Evolutionary conservation across 2,797 vertebrate genomes (phyloP).

Genomic region (Rachycentron canadum): DNA sequence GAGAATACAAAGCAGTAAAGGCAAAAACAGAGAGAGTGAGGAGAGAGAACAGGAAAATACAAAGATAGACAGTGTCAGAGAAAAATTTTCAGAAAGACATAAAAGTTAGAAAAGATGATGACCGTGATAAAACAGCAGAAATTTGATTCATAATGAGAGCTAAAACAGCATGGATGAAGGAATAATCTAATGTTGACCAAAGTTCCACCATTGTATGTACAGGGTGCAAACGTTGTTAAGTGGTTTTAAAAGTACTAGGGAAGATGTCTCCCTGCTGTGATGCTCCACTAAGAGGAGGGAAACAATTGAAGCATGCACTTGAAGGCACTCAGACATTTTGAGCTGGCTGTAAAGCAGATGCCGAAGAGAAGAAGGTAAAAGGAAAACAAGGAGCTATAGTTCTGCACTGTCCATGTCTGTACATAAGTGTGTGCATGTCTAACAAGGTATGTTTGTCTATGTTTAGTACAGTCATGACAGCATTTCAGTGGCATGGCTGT

Average conservation of each 20-base stretch:
- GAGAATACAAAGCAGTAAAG: slow-evolving; percentile 28
- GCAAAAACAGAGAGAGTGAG: background rate
- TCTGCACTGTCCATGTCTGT: slow-evolving; percentile 21
- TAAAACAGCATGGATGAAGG: slow-evolving; percentile 24
- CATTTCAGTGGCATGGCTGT: background rate
- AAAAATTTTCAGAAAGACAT: background rate
- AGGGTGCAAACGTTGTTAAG: slow-evolving; percentile 53
- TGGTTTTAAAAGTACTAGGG: slow-evolving; percentile 71
- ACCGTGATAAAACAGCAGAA: background rate
- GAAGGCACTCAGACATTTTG: slow-evolving; percentile 60
- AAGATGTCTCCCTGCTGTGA: slow-evolving; percentile 56
- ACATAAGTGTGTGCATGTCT: background rate
- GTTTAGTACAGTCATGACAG: slow-evolving; percentile 19
- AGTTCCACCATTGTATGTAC: slow-evolving; percentile 37
- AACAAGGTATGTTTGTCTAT: background rate
- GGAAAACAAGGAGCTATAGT: slow-evolving; percentile 10
- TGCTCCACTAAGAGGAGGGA: slow-evolving; percentile 56
- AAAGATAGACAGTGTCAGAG: background rate
- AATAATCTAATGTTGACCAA: slow-evolving; percentile 36
- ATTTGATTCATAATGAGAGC: slow-evolving; percentile 46
- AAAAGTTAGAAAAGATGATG: background rate
- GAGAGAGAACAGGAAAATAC: background rate
- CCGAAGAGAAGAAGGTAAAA: slow-evolving; percentile 16
- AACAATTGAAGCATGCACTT: slow-evolving; percentile 72
- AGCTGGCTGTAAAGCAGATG: slow-evolving; percentile 45